Evolutionary conservation across 2,797 vertebrate genomes (phyloP).

Genomic region (Ambastaia sidthimunki): DNA sequence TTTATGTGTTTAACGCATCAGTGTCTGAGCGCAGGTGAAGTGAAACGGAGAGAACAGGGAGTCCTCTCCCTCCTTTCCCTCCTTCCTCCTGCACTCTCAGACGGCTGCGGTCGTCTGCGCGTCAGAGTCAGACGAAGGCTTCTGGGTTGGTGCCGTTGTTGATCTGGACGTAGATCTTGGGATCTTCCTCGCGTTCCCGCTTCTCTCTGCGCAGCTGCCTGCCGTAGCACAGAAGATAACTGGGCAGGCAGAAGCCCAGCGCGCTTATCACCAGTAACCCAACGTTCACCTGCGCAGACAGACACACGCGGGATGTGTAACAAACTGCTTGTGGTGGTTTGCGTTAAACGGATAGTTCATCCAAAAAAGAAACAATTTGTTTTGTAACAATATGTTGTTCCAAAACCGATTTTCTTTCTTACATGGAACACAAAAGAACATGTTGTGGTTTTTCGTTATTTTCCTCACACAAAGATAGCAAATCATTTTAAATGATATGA

Average conservation of each 20-base stretch:
- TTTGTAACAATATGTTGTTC: neutral
- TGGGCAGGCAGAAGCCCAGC: constrained; percentile 94
- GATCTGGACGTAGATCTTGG: constrained; percentile 90
- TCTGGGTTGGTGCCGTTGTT: constrained; percentile 82
- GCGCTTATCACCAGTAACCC: constrained; percentile 88
- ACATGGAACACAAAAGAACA: neutral
- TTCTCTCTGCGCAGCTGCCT: constrained; percentile 82
- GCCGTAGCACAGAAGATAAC: constrained; percentile 91
- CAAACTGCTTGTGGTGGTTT: too few species aligned
- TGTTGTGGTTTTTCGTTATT: too few species aligned
- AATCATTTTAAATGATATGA: too few species aligned
- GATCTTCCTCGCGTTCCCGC: constrained; percentile 83
- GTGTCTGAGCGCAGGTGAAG: constrained; percentile 44
- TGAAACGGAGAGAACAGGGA: constrained; percentile 46
- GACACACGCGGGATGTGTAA: neutral
- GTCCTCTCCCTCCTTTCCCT: constrained; percentile 19
- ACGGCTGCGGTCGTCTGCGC: too few species aligned
- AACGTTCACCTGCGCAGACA: constrained; percentile 86
- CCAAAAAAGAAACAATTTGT: neutral
- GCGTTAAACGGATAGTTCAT: neutral
- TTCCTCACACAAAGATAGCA: too few species aligned
- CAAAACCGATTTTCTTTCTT: neutral
- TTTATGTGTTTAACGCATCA: constrained; percentile 41
- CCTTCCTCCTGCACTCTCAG: constrained; percentile 27
- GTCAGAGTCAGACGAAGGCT: constrained; percentile 83